Base-by-base conservation (phyloP, 2,113 vertebrate genomes). In the Pollimyrus isidori region DNA sequence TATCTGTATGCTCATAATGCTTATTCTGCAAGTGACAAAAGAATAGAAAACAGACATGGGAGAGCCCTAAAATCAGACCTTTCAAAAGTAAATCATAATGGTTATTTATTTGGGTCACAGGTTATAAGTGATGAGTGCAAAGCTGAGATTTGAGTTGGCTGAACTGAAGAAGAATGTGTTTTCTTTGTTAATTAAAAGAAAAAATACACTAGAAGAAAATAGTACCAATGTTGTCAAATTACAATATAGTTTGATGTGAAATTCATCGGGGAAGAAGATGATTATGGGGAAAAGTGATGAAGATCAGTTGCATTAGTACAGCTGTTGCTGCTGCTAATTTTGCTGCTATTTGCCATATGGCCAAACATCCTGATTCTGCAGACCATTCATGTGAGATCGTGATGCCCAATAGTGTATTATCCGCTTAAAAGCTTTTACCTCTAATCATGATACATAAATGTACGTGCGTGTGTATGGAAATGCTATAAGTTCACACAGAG, bases 381-480 rank as follows among this genome's bases (percentile, higher is more conserved):
- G 93, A 94, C 76, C n/a, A 35, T 58, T 62, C 26, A 42, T 17
- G 84, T 49, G 83, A 87, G 15, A 52, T 23, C 13, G 30, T 73
- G 94, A 95, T 94, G 91, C 95, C 94, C 93, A 93, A 95, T 94
- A 93, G 93, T 94, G 93, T 95, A 94, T 93, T 95, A 95, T 97
- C 96, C 97, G 96, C 97, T 96, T 97, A 96, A 97, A 96, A 94
- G 95, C 95, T 96, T 35, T 35, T 95, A 97, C 94, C 94, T 96
- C 94, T 91, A 93, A 91, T 94, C 93, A 94, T 35, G 19, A 85
- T 86, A 49, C 76, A 83, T 88, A 13, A 56, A 26, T 80, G 13
- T 90, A 21, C 45, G 19, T 86, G n/a, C 83, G 52, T 85, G 23
- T 89, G 52, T 49, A 21, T 82, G 49, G 83, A 46, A 26, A 50